Percentiles rank a stretch among this genome's conserved stretches.
These are phyloP conservation scores for Harpalus rubripes DNA, from an alignment of 2,888 invertebrate genomes.

Conservation along the genomic window DNA sequence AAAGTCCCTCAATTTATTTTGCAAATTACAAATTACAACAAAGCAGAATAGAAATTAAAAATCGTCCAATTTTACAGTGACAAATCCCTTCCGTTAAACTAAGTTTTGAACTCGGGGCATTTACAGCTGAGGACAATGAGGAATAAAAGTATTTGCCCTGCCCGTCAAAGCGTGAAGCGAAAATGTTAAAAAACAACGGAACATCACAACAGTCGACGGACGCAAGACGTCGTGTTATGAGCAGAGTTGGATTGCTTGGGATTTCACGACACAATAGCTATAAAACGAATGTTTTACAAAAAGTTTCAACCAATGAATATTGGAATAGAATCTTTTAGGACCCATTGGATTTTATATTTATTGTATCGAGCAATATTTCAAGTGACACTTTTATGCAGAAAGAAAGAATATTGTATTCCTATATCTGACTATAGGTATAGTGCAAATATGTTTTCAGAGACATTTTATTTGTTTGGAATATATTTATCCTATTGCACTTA, in stretches of 20 bases:
- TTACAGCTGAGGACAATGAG: constrained; percentile 13
- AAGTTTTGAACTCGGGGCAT: neutral
- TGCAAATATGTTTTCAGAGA: neutral
- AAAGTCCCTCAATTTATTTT: no score
- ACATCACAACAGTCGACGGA: constrained; percentile 34
- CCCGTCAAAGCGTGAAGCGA: constrained; percentile 19
- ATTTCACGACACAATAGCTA: neutral
- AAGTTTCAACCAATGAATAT: constrained; percentile 3
- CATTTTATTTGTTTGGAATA: neutral
- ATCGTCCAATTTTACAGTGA: no score
- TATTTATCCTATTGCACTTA: neutral
- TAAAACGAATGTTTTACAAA: constrained; percentile 27
- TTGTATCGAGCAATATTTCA: neutral
- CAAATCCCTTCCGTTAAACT: neutral
- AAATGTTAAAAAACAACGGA: constrained; percentile 37
- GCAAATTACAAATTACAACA: no score
- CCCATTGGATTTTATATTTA: neutral
- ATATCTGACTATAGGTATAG: neutral
- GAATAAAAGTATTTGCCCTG: constrained; percentile 17
- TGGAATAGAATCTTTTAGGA: constrained; percentile 11
- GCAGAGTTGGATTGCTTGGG: constrained; percentile 23
- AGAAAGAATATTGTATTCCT: neutral
- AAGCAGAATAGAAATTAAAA: no score
- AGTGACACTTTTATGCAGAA: neutral
- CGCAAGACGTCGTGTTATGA: constrained; percentile 14